These are phyloP conservation scores for Amphibalanus amphitrite DNA, from an alignment of 1,140 invertebrate species.

Conservation along the genomic window DNA sequence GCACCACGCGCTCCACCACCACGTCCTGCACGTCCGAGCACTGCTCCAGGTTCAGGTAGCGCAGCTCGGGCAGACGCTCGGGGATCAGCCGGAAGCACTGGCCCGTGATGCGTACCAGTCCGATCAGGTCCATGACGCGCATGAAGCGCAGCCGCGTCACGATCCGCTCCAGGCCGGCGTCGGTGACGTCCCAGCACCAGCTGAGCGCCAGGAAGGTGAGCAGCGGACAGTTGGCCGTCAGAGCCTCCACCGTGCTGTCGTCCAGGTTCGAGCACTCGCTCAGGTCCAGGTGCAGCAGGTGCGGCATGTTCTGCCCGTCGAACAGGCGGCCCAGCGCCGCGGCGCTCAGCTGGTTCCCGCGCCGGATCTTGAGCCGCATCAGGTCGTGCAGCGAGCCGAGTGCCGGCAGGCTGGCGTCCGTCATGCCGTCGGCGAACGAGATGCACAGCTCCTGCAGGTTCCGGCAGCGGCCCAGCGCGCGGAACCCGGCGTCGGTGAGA, in stretches of 20 bases:
- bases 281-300: conserved; percentile 16
- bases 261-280: conserved; percentile 17
- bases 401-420: conserved; percentile 16
- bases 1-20: conserved; percentile 13
- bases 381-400: conserved; percentile 13
- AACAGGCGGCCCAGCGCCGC: conserved; percentile 12
- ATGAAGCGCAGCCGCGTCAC: conserved; percentile 12
- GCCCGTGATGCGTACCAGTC: conserved; percentile 16
- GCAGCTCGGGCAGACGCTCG: conserved; percentile 12
- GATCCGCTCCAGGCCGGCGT: conserved; percentile 15
- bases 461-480: conserved; percentile 12
- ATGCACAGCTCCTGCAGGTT: conserved; percentile 15
- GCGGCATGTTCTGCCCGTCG: conserved; percentile 6
- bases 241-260: conserved; percentile 13
- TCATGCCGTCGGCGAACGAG: conserved; percentile 19
- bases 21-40: conserved; percentile 15
- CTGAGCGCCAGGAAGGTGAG: conserved; percentile 13
- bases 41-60: conserved; percentile 17
- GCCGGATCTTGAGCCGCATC: conserved; percentile 15
- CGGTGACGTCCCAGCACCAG: conserved; percentile 20
- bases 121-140: conserved; percentile 15
- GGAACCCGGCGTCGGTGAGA: conserved; percentile 16
- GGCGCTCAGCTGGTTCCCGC: conserved; percentile 15
- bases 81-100: conserved; percentile 13
- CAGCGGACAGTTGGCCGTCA: conserved; percentile 12